These are phyloP conservation scores for Oreotrochilus melanogaster DNA, from an alignment of 2,113 vertebrate species.

Conservation along the genomic window DNA sequence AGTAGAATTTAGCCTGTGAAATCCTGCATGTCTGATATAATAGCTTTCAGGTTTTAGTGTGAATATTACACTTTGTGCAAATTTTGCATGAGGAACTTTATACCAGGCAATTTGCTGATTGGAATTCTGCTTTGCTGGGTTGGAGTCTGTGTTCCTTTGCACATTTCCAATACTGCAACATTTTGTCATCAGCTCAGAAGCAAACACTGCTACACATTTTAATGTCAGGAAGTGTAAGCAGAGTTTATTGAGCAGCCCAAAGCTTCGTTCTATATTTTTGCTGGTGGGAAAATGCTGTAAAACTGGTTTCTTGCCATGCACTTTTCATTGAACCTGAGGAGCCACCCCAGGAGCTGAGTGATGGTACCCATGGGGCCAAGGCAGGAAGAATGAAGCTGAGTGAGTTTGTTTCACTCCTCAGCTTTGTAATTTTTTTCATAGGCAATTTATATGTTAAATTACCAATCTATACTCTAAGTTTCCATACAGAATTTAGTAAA, in stretches of 20 bases:
- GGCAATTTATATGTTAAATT: background rate
- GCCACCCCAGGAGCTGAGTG: background rate
- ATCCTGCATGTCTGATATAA: background rate
- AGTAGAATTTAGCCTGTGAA: background rate
- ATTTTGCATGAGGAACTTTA: background rate
- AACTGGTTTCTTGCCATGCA: conserved; percentile 20
- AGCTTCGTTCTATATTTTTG: background rate
- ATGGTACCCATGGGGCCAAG: background rate
- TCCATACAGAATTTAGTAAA: conserved; percentile 1
- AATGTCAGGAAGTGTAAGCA: background rate
- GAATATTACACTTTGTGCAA: background rate
- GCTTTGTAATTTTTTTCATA: background rate
- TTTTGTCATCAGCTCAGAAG: background rate
- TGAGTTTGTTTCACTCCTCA: background rate
- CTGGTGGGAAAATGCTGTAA: background rate
- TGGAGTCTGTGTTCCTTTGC: background rate
- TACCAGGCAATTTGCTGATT: background rate
- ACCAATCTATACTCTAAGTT: background rate
- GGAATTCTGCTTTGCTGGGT: background rate
- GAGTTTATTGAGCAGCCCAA: conserved; percentile 39
- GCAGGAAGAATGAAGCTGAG: conserved; percentile 22
- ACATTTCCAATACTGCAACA: background rate
- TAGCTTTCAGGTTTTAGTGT: background rate
- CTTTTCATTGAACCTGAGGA: conserved; percentile 33
- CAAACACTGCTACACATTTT: background rate